phyloP scores from a whole-genome alignment of 2,888 invertebrate genomes.

The Cinara cedri region DNA sequence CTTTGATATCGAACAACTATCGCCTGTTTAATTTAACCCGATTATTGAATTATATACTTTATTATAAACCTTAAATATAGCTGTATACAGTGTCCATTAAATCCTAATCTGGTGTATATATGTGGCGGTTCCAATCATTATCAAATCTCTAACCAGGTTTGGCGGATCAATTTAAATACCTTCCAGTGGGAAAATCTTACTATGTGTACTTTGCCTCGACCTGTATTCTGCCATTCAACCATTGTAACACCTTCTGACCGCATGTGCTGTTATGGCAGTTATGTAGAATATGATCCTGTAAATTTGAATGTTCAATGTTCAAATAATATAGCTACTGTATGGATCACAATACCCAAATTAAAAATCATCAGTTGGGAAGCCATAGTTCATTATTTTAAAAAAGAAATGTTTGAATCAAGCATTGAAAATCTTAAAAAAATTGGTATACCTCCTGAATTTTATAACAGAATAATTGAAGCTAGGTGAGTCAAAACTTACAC shows the following conservation, averaged over 20 bases:
- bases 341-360: slow-evolving; percentile 85
- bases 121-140: slow-evolving; percentile 78
- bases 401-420: slow-evolving; percentile 67
- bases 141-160: slow-evolving; percentile 78
- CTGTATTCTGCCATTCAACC: slow-evolving; percentile 86
- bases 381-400: slow-evolving; percentile 72
- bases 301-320: slow-evolving; percentile 66
- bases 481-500: background rate
- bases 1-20: no score
- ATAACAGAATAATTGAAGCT: slow-evolving; percentile 41
- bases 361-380: slow-evolving; percentile 90
- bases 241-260: slow-evolving; percentile 74
- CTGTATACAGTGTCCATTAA: slow-evolving; percentile 72
- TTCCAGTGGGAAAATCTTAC: slow-evolving; percentile 78
- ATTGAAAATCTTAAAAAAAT: slow-evolving; percentile 67
- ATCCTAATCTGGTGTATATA: slow-evolving; percentile 70
- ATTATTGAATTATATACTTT: no score
- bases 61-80: no score
- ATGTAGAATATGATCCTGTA: slow-evolving; percentile 66
- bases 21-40: no score
- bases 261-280: slow-evolving; percentile 83
- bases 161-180: slow-evolving; percentile 77
- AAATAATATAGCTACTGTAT: slow-evolving; percentile 79
- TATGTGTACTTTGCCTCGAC: slow-evolving; percentile 72
- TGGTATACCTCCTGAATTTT: slow-evolving; percentile 72